Evolutionary conservation across 2,113 vertebrate species (phyloP), one percentile per base, ranked within the genome.

Genomic region (Festucalex cinctus): DNA sequence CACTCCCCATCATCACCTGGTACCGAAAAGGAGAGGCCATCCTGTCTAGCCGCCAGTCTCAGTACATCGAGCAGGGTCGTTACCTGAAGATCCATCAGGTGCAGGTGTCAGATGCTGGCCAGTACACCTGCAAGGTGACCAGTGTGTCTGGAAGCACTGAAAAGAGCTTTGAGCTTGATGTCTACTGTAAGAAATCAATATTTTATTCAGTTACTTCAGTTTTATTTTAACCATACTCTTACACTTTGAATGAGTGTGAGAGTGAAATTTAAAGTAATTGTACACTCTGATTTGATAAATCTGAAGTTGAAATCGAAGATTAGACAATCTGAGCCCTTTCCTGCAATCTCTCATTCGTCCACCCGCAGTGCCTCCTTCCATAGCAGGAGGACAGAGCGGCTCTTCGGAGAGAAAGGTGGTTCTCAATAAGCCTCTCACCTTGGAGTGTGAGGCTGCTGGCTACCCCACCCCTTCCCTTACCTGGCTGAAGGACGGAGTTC

Each of bases 401-500:
- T 84, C 89, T 48, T 88, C 90, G 48, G 92, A 79, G 80, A 93
- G 82, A 74, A 95, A 95, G 78, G 95, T 98, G 43, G 80, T 94
- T 36, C 73, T 93, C 74, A 90, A 90, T 54, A 92, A 88, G 74
- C 74, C 93, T 0, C 82, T 99, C 79, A 89, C 65, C 0, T 71
- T 99, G 78, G 94, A 95, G 57, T 99, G 97, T 68, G 92, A 93
- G 64, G 97, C 95, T 12, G 85, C 79, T 1, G 97, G 97, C 13
- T 94, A 95, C 67, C 97, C 97, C 37, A 81, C 88, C 0, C 97
- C 97, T 1, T 84, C 93, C 13, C 91, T 99, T 41, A 96, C 94
- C 3, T 99, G 97, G 97, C 79, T 99, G 54, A 98, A 96, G 74
- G 95, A 98, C 0, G 91, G 95, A 0, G 89, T 94, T 17, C 96